Evolutionary conservation across 1,140 invertebrate genomes (phyloP).

Genomic region (Archivesica marissinica): DNA sequence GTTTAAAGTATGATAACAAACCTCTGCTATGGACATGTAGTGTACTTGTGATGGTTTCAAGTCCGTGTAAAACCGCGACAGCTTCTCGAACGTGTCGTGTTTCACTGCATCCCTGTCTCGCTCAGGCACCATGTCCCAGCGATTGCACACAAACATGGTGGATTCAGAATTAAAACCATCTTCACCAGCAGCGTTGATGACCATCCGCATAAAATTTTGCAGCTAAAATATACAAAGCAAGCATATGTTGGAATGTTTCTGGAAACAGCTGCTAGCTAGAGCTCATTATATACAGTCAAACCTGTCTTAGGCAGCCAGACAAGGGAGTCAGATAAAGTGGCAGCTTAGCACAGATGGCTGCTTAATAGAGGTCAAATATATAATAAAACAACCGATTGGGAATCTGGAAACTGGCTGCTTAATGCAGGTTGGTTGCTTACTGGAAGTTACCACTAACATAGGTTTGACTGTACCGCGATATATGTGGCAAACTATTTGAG

Average conservation of each 20-base stretch:
- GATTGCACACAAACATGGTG: conserved; percentile 77
- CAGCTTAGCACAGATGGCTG: no score
- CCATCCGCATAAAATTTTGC: conserved; percentile 66
- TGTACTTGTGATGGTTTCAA: conserved; percentile 67
- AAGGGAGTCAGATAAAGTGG: no score
- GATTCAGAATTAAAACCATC: conserved; percentile 70
- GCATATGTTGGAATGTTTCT: no score
- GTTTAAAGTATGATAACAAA: conserved; percentile 17
- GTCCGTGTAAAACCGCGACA: conserved; percentile 64
- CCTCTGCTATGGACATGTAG: conserved; percentile 68
- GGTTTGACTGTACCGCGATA: no score
- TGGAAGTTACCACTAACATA: no score
- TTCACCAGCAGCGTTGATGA: conserved; percentile 62
- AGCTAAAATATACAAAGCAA: conserved; percentile 59
- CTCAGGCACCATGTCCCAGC: conserved; percentile 73
- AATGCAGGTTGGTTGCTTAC: no score
- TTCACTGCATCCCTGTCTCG: conserved; percentile 65
- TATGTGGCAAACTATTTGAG: no score
- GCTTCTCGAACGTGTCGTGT: conserved; percentile 65
- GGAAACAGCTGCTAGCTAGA: no score
- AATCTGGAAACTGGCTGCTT: no score
- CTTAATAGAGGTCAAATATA: no score
- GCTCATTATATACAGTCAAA: not conserved
- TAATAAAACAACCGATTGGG: no score
- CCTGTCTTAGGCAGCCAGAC: no score